Conservation (phyloP, 2,888 invertebrate genomes). For the Mesoligia furuncula region DNA sequence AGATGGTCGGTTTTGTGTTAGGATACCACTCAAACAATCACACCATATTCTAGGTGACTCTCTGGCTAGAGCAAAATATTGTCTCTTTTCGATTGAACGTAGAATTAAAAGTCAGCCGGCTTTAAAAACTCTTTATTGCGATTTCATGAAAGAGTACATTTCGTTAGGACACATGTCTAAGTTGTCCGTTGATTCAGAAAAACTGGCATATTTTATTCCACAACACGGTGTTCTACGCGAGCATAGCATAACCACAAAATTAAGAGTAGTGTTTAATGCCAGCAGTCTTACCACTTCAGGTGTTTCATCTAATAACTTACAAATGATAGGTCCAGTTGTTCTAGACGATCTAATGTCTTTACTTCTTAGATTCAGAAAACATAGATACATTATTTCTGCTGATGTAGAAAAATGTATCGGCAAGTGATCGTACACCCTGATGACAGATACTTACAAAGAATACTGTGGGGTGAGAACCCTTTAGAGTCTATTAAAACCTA, state of each 20-base stretch:
- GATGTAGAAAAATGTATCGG: too few relatives aligned
- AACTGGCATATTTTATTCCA: too few relatives aligned
- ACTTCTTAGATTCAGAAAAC: background rate
- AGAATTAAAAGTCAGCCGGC: background rate
- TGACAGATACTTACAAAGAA: background rate
- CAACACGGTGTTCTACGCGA: too few relatives aligned
- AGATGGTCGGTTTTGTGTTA: constrained; percentile 10
- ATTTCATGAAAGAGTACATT: constrained; percentile 1
- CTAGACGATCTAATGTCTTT: background rate
- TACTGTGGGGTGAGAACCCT: background rate
- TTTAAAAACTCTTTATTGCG: background rate
- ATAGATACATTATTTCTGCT: too few relatives aligned
- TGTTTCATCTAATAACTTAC: background rate
- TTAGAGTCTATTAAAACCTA: background rate
- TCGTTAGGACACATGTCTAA: too few relatives aligned
- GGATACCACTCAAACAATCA: background rate
- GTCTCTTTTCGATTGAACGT: constrained; percentile 6
- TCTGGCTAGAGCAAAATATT: constrained; percentile 3
- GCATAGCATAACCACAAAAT: too few relatives aligned
- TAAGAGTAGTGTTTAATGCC: too few relatives aligned
- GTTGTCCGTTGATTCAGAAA: too few relatives aligned
- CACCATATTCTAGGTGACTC: constrained; percentile 4
- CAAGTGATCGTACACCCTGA: background rate
- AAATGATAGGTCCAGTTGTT: background rate
- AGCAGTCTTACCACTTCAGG: too few relatives aligned